These are phyloP conservation scores for Catagonus wagneri DNA, from an alignment of 2,113 vertebrate species.

Conservation along the genomic window DNA sequence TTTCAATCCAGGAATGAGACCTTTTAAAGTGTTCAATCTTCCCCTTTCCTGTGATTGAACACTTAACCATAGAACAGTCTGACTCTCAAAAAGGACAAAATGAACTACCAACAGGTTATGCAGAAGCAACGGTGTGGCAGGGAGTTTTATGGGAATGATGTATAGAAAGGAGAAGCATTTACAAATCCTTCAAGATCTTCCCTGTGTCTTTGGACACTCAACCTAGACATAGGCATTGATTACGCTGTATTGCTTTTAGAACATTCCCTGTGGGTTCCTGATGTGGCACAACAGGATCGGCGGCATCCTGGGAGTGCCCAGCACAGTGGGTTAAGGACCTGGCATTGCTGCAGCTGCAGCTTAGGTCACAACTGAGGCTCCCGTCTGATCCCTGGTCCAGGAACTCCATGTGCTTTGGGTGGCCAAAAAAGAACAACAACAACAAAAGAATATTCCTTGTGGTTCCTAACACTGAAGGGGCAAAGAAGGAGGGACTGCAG, in stretches of 20 bases:
- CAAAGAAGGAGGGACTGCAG: not conserved
- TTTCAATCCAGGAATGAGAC: not conserved
- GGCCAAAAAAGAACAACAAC: no score
- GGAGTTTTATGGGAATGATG: not conserved
- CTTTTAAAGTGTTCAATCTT: not conserved
- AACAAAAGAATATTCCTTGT: not conserved
- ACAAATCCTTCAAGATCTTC: not conserved
- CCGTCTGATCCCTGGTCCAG: no score
- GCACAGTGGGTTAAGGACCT: no score
- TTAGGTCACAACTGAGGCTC: no score
- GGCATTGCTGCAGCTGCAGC: no score
- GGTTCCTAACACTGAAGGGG: not conserved
- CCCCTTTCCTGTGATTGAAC: not conserved
- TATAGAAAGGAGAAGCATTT: not conserved
- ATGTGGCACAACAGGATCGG: no score
- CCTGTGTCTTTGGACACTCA: not conserved
- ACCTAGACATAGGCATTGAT: not conserved
- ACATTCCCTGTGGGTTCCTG: not conserved
- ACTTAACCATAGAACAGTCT: not conserved
- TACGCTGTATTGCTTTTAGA: not conserved
- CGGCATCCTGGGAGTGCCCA: no score
- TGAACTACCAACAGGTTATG: not conserved
- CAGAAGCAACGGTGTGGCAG: not conserved
- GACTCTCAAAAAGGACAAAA: not conserved
- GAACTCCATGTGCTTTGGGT: no score